A percentile compares a stretch with the other conserved stretches of the same genome.
Evolutionary conservation across 2,888 invertebrate species (phyloP).

Genomic region (Cecidostiba fungosa): DNA sequence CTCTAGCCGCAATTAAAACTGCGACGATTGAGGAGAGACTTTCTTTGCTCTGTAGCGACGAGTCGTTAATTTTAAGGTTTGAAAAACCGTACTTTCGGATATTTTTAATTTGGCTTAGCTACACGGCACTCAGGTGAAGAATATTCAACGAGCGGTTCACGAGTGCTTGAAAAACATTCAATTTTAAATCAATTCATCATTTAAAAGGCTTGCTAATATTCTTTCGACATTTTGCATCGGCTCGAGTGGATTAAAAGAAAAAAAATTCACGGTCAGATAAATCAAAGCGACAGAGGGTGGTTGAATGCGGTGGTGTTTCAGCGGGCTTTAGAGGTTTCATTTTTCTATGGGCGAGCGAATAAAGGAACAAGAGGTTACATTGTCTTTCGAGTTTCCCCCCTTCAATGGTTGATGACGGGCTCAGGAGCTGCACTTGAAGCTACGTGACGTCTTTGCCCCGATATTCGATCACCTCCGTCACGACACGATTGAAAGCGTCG

Average conservation of each 20-base stretch:
- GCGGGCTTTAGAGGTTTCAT: conserved; percentile 26
- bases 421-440: conserved; percentile 1
- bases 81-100: background rate
- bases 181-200: background rate
- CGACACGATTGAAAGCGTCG: conserved; percentile 49
- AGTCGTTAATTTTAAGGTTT: conserved; percentile 26
- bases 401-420: background rate
- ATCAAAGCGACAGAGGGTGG: background rate
- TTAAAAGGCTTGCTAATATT: background rate
- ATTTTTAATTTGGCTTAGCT: background rate
- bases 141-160: background rate
- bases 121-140: background rate
- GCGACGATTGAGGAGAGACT: conserved; percentile 27
- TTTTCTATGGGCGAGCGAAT: conserved; percentile 40
- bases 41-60: background rate
- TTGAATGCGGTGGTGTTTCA: conserved; percentile 17
- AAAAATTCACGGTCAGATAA: conserved; percentile 34
- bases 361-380: conserved; percentile 55
- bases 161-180: background rate
- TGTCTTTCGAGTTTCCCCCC: conserved; percentile 48
- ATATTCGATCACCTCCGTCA: conserved; percentile 26
- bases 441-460: conserved; percentile 20
- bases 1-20: conserved; percentile 45
- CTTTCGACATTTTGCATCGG: background rate
- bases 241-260: background rate